These are phyloP conservation scores for Gorsachius goisagi DNA, from an alignment of 2,113 vertebrate genomes.

Conservation along the genomic window DNA sequence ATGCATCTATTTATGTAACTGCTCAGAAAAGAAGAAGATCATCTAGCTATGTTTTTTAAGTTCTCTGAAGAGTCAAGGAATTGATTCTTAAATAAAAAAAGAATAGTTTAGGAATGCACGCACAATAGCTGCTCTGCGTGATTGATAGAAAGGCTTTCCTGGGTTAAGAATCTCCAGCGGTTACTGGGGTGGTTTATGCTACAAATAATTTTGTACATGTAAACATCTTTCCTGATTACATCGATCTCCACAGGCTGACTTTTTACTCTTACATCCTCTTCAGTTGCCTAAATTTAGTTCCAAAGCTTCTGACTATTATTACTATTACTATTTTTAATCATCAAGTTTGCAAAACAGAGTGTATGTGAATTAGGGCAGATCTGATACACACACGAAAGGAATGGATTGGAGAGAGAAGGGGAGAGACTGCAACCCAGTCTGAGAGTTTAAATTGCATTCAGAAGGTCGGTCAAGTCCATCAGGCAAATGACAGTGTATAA, in stretches of 20 bases:
- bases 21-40: slow-evolving; percentile 46
- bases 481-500: background rate
- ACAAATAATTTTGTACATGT: background rate
- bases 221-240: background rate
- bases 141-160: background rate
- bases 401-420: background rate
- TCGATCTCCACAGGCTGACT: background rate
- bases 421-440: background rate
- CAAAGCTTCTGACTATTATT: slow-evolving; percentile 3
- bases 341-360: background rate
- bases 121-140: background rate
- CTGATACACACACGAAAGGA: background rate
- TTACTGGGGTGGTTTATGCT: background rate
- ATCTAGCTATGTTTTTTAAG: background rate
- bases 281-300: background rate
- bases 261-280: background rate
- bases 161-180: background rate
- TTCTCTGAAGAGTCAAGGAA: background rate
- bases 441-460: background rate
- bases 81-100: background rate
- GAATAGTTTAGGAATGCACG: background rate
- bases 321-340: background rate
- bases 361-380: background rate
- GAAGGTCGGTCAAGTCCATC: background rate
- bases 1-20: slow-evolving; percentile 19